Base-by-base conservation (phyloP, 1,140 invertebrate genomes). In the Drosophila nannoptera region DNA sequence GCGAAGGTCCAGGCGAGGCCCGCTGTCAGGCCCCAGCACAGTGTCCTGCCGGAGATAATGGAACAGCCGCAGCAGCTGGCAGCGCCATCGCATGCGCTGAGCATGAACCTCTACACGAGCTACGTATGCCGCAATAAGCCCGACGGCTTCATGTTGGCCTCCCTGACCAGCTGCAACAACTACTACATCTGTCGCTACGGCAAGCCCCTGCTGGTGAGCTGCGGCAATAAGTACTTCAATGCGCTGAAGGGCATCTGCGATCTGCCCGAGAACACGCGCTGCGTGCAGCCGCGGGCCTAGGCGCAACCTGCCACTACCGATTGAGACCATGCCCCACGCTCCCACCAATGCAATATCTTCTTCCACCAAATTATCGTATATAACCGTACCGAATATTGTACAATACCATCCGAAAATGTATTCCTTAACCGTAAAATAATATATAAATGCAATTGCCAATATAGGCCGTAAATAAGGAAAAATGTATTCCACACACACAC, bases 181-280 rank as follows among this genome's bases (percentile, higher is more conserved):
- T 88, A 88, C 48, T 88, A 81, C 45, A 84, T 88, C 60, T 88
- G 87, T 45, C 87, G 80, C 33, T 81, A 81, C 32, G 78, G 73
- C 16, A 61, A 72, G 5, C 77, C 87, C 0, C 33, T 88, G 29
- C 70, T 56, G 38, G 86, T 78, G 0, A 84, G 72, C 68, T 88
- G 87, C 55, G 87, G 87, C 8, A 11, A 62, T 4, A 75, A 75
- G 38, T 88, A 87, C 67, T 88, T 88, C 71, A 88, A 88, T 14
- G 72, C 75, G 0, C 56, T 87, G 43, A 88, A 81, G 70, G 87
- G 87, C 36, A 74, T 81, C 40, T 88, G 87, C 64, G 87, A 88
- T 77, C 64, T 88, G 54, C 87, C 87, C 5, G 71, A 84, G 45
- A 88, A 88, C 31, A 88, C 78, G 6, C 69, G 71, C 5, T 88